A percentile compares a stretch with the other conserved stretches of the same genome.
These are phyloP conservation scores for Epicampocera succincta DNA, from an alignment of 2,888 invertebrate species.

Conservation along the genomic window DNA sequence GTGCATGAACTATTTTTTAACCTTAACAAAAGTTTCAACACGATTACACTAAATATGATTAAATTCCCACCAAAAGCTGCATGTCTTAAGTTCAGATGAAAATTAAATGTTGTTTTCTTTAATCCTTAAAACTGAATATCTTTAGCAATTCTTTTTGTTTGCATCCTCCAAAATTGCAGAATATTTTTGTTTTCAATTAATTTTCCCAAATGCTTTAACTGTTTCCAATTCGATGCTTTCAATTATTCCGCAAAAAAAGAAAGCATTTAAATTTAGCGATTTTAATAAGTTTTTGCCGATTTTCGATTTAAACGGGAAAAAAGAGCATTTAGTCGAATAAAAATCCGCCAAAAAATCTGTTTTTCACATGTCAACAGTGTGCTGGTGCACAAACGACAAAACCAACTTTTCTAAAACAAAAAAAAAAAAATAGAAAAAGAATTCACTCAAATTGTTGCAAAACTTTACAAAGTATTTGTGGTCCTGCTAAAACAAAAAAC, in stretches of 20 bases:
- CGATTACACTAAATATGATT: too few relatives aligned
- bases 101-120: too few relatives aligned
- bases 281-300: slow-evolving; percentile 29
- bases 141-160: neutral
- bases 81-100: too few relatives aligned
- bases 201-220: slow-evolving; percentile 37
- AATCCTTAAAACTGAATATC: too few relatives aligned
- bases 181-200: neutral
- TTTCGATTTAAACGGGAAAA: neutral
- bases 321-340: neutral
- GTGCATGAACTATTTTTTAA: too few relatives aligned
- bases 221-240: slow-evolving; percentile 42
- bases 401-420: neutral
- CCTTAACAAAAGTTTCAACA: too few relatives aligned
- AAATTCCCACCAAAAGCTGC: too few relatives aligned
- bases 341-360: slow-evolving; percentile 41
- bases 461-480: slow-evolving; percentile 46
- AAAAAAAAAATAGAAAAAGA: too few relatives aligned
- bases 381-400: slow-evolving; percentile 5
- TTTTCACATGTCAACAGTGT: slow-evolving; percentile 53
- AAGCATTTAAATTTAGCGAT: slow-evolving; percentile 33
- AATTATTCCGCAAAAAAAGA: slow-evolving; percentile 29
- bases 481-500: slow-evolving; percentile 36
- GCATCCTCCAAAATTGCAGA: neutral
- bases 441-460: slow-evolving; percentile 33